These are phyloP conservation scores for Rhinogobius similis DNA, from an alignment of 2,113 vertebrate genomes.

Conservation along the genomic window DNA sequence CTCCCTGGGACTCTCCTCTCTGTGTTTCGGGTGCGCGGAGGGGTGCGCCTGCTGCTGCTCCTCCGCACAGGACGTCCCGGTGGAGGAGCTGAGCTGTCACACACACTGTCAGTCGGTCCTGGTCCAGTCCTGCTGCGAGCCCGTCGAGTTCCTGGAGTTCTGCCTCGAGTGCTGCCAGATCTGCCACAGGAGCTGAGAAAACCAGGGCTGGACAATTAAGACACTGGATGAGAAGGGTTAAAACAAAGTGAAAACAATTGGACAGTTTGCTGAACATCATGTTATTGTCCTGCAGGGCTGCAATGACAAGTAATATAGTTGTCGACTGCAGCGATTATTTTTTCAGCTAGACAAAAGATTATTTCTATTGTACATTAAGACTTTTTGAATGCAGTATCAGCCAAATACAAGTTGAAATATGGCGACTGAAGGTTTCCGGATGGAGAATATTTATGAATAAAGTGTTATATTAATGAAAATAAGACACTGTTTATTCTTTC, in stretches of 20 bases:
- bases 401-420: too few species aligned
- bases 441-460: too few species aligned
- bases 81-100: constrained; percentile 73
- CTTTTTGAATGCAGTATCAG: too few species aligned
- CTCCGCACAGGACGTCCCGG: constrained; percentile 43
- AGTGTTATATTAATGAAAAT: too few species aligned
- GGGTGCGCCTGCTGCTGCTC: constrained; percentile 64
- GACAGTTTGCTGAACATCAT: too few species aligned
- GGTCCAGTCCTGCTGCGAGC: constrained; percentile 76
- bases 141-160: constrained; percentile 73
- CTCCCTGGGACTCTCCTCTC: constrained; percentile 46
- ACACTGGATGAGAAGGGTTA: neutral
- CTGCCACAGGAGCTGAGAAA: constrained; percentile 68
- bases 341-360: too few species aligned
- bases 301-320: too few species aligned
- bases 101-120: constrained; percentile 76
- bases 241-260: neutral
- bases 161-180: constrained; percentile 73
- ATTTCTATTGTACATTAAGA: too few species aligned
- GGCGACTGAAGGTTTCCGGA: too few species aligned
- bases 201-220: neutral
- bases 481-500: too few species aligned
- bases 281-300: too few species aligned
- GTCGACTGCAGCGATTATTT: too few species aligned
- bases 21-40: constrained; percentile 70